Conservation (phyloP, 2,888 invertebrate species). For the Quadriops clusia region DNA sequence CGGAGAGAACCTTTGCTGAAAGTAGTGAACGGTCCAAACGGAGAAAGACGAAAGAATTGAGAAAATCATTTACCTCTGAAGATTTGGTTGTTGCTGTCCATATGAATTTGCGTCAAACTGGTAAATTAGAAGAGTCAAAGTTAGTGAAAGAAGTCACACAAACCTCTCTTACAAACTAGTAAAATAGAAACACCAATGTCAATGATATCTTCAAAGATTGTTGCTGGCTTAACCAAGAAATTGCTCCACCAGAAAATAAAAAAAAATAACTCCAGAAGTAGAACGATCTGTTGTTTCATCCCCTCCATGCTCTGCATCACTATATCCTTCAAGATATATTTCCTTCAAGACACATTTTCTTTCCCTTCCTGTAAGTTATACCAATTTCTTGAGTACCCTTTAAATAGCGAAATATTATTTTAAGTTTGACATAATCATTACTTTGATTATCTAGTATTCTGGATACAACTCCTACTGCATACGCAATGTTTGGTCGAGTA, state of each 20-base stretch:
- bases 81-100: slow-evolving; percentile 4
- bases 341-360: no score
- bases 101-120: slow-evolving; percentile 6
- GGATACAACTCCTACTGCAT: slow-evolving; percentile 7
- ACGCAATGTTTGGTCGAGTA: slow-evolving; percentile 8
- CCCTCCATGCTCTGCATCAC: slow-evolving; percentile 4
- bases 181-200: no score
- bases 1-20: slow-evolving; percentile 3
- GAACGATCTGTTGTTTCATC: neutral
- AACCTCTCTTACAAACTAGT: neutral
- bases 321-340: slow-evolving; percentile 1
- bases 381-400: slow-evolving; percentile 5
- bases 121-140: slow-evolving; percentile 5
- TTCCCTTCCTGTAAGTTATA: slow-evolving; percentile 1
- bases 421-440: slow-evolving; percentile 3
- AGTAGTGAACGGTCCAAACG: slow-evolving; percentile 5
- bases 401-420: slow-evolving; percentile 9
- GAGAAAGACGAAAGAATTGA: slow-evolving; percentile 4
- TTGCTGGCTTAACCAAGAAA: no score
- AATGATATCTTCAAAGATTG: no score
- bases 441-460: slow-evolving; percentile 6
- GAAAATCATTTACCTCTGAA: neutral
- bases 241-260: no score
- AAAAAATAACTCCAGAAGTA: no score
- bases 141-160: slow-evolving; percentile 2